Conservation (phyloP, 2,888 invertebrate genomes). For the Drosophila subsilvestris region DNA sequence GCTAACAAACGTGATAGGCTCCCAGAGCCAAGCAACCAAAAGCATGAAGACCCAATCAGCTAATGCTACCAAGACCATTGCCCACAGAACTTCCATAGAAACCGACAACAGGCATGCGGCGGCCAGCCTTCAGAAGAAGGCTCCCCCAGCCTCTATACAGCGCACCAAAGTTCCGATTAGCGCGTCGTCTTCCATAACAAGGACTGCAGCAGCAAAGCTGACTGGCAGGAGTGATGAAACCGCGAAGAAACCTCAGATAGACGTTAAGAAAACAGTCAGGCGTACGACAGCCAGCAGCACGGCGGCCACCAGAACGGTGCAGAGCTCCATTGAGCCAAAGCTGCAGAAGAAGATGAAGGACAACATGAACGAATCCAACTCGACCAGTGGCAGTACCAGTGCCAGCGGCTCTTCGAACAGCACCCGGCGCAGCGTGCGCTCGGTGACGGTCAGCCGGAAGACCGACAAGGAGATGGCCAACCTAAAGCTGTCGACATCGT, state of each 20-base stretch:
- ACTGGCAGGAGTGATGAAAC: conserved; percentile 63
- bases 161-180: conserved; percentile 73
- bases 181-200: conserved; percentile 68
- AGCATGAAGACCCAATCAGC: conserved; percentile 76
- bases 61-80: conserved; percentile 70
- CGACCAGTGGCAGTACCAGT: conserved; percentile 71
- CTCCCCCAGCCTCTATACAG: conserved; percentile 49
- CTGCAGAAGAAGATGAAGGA: conserved; percentile 80
- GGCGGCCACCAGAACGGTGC: conserved; percentile 34
- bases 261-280: conserved; percentile 66
- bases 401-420: conserved; percentile 78
- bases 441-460: conserved; percentile 66
- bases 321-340: conserved; percentile 61
- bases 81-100: conserved; percentile 75
- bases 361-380: conserved; percentile 73
- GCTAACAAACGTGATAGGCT: conserved; percentile 71
- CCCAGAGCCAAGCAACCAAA: conserved; percentile 75
- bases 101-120: conserved; percentile 59
- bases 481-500: conserved; percentile 55
- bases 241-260: conserved; percentile 65
- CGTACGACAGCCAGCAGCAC: conserved; percentile 44
- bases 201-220: conserved; percentile 60
- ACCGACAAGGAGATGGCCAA: conserved; percentile 77
- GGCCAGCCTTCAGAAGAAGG: conserved; percentile 50
- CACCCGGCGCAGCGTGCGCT: conserved; percentile 70